Evolutionary conservation across 1,140 invertebrate species (phyloP).

Genomic region (Triops cancriformis): DNA sequence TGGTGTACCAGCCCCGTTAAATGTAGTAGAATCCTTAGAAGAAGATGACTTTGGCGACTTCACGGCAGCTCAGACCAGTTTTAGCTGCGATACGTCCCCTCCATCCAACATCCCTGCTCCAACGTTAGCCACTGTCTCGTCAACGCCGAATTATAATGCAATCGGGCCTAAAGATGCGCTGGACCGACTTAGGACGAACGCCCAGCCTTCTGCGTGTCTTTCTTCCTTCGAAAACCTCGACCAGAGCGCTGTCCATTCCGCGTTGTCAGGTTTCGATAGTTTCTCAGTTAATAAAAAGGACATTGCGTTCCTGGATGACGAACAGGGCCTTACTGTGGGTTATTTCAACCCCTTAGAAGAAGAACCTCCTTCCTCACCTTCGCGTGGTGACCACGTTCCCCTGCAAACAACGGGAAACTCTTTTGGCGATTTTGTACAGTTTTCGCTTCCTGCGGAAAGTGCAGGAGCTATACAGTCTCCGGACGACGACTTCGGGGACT

Average conservation of each 20-base stretch:
- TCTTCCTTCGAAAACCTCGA: not conserved
- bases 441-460: not conserved
- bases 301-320: not conserved
- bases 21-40: not conserved
- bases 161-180: not conserved
- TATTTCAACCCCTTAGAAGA: not conserved
- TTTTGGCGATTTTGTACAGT: not conserved
- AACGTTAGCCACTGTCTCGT: not conserved
- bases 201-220: not conserved
- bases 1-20: not conserved
- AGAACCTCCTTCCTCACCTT: not conserved
- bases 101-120: not conserved
- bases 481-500: not conserved
- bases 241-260: not conserved
- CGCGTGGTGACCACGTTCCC: not conserved
- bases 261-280: not conserved
- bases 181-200: not conserved
- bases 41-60: slow-evolving; percentile 23
- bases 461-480: not conserved
- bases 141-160: not conserved
- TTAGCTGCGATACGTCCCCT: not conserved
- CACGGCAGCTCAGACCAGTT: not conserved
- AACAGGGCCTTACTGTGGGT: not conserved
- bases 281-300: not conserved
- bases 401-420: not conserved